phyloP scores from a whole-genome alignment of 2,113 vertebrate genomes.

The Grantiella picta region DNA sequence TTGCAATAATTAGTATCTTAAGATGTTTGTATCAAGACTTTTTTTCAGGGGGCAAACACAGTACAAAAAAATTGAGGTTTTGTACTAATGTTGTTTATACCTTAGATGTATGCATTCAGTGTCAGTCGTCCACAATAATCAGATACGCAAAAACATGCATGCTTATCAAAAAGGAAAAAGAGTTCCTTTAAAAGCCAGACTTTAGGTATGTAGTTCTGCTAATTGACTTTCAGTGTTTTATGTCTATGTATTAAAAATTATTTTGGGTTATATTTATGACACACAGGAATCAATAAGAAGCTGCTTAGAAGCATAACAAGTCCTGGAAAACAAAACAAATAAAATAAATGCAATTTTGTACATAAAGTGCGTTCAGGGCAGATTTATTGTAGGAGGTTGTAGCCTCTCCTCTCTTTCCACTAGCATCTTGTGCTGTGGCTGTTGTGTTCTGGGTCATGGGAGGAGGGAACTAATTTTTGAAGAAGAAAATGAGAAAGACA shows the following conservation, averaged over 20 bases:
- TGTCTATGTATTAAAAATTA: background rate
- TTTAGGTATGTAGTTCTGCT: background rate
- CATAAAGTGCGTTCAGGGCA: background rate
- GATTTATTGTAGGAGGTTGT: background rate
- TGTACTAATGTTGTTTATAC: background rate
- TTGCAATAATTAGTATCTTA: background rate
- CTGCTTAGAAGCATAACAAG: background rate
- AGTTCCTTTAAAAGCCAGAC: background rate
- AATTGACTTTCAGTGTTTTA: background rate
- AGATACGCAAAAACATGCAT: background rate
- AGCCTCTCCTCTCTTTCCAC: background rate
- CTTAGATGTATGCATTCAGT: background rate
- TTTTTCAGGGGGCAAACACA: background rate
- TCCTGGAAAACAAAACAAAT: background rate
- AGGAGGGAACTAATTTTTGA: background rate
- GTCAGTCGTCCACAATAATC: background rate
- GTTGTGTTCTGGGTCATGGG: background rate
- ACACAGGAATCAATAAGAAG: background rate
- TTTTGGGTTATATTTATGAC: background rate
- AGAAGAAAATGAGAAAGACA: background rate
- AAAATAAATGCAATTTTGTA: background rate
- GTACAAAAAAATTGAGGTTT: background rate
- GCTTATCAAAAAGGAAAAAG: background rate
- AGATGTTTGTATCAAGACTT: background rate
- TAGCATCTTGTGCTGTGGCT: background rate